Conservation (phyloP, 2,797 vertebrate species). For the Myotis findleyi region DNA sequence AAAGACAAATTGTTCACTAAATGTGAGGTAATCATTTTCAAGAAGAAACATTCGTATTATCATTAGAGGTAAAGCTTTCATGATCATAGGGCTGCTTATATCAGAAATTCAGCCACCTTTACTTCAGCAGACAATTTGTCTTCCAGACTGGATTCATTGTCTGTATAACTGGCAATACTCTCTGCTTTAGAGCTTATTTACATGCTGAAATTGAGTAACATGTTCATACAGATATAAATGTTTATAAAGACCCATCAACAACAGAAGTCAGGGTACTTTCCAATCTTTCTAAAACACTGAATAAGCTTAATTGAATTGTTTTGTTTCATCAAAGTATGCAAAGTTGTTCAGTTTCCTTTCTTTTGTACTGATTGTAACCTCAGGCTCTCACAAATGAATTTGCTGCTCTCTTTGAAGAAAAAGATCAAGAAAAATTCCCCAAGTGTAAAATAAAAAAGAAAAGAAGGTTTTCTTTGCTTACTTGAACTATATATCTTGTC, state of each 20-base stretch:
- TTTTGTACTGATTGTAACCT: constrained; percentile 86
- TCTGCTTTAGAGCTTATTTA: constrained; percentile 15
- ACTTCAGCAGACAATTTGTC: constrained; percentile 68
- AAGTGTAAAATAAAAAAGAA: constrained; percentile 93
- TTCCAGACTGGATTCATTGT: constrained; percentile 68
- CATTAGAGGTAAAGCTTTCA: constrained; percentile 62
- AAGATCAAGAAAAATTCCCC: constrained; percentile 92
- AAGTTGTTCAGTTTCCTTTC: constrained; percentile 87
- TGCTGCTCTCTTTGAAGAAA: constrained; percentile 91
- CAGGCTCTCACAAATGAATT: constrained; percentile 92
- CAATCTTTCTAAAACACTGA: constrained; percentile 82
- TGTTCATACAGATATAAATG: background rate
- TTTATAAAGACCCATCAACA: constrained; percentile 33
- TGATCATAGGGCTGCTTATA: constrained; percentile 21
- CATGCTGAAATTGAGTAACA: background rate
- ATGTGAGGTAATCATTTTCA: constrained; percentile 63
- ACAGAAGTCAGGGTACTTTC: constrained; percentile 67
- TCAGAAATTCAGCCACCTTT: constrained; percentile 71
- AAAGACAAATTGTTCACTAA: constrained; percentile 73
- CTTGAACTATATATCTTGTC: constrained; percentile 90
- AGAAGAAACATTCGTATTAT: constrained; percentile 77
- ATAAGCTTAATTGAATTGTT: constrained; percentile 90
- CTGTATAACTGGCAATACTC: constrained; percentile 72
- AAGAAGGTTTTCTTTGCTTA: constrained; percentile 89
- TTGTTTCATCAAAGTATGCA: constrained; percentile 86